Evolutionary conservation across 2,113 vertebrate species (phyloP).

Genomic region (Potamarius usumacintae): DNA sequence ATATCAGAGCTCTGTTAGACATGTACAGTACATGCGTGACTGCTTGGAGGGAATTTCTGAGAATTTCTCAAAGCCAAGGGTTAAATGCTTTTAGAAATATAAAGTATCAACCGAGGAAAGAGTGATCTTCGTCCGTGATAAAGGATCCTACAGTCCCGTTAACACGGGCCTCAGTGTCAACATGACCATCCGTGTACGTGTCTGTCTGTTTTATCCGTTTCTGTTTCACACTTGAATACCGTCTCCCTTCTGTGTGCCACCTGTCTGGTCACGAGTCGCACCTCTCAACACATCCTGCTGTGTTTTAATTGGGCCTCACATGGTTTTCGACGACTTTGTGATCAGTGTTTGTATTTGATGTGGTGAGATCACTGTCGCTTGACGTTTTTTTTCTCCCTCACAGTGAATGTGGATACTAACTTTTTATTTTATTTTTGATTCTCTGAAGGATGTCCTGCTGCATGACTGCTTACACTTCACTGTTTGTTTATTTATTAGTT

Average conservation of each 20-base stretch:
- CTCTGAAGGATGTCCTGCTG: constrained; percentile 27
- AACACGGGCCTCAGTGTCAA: constrained; percentile 1
- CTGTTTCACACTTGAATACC: constrained; percentile 17
- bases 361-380: constrained; percentile 34
- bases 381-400: background rate
- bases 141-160: background rate
- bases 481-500: constrained; percentile 20
- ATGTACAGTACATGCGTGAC: background rate
- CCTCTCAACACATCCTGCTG: constrained; percentile 27
- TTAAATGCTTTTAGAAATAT: background rate
- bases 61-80: background rate
- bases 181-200: constrained; percentile 9
- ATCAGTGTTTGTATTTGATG: constrained; percentile 37
- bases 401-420: constrained; percentile 22
- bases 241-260: constrained; percentile 29
- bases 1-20: background rate
- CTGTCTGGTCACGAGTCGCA: constrained; percentile 10
- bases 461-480: constrained; percentile 37
- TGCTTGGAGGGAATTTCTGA: background rate
- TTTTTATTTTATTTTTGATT: background rate
- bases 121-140: background rate
- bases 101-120: background rate
- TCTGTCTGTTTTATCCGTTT: constrained; percentile 32
- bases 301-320: constrained; percentile 26
- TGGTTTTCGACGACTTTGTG: constrained; percentile 11